These are phyloP conservation scores for Antheraea pernyi DNA, from an alignment of 1,140 invertebrate genomes.

Conservation along the genomic window DNA sequence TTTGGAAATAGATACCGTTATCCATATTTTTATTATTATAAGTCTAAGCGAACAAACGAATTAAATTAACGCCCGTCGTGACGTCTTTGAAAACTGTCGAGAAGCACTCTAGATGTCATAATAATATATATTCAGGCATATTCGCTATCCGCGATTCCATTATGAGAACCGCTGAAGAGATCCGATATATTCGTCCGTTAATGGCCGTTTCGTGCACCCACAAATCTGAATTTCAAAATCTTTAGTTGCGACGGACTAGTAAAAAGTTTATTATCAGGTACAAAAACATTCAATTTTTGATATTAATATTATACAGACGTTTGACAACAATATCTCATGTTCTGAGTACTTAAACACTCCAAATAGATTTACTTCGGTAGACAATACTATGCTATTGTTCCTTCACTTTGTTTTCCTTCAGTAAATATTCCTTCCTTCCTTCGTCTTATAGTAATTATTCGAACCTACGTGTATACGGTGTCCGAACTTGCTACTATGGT, in stretches of 20 bases:
- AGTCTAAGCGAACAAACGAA: conserved; percentile 7
- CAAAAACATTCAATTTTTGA: background rate
- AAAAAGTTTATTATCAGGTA: background rate
- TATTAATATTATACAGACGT: too few species aligned
- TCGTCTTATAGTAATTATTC: too few species aligned
- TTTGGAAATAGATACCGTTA: too few species aligned
- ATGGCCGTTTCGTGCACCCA: conserved; percentile 36
- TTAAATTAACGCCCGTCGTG: conserved; percentile 17
- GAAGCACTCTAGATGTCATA: conserved; percentile 43
- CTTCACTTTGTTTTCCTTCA: too few species aligned
- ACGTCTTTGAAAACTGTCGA: conserved; percentile 23
- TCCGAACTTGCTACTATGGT: too few species aligned
- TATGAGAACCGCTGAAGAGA: conserved; percentile 32
- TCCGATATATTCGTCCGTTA: conserved; percentile 68
- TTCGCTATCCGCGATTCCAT: conserved; percentile 56
- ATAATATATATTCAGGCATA: conserved; percentile 49
- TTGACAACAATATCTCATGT: too few species aligned
- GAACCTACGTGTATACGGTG: too few species aligned
- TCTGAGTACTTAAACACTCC: too few species aligned
- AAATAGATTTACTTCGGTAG: too few species aligned
- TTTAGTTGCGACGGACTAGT: conserved; percentile 57
- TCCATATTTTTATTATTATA: too few species aligned
- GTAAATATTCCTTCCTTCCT: too few species aligned
- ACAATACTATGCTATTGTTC: too few species aligned
- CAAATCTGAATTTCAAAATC: conserved; percentile 67